phyloP scores from a whole-genome alignment of 2,113 vertebrate genomes.

The Myiopsitta monachus region DNA sequence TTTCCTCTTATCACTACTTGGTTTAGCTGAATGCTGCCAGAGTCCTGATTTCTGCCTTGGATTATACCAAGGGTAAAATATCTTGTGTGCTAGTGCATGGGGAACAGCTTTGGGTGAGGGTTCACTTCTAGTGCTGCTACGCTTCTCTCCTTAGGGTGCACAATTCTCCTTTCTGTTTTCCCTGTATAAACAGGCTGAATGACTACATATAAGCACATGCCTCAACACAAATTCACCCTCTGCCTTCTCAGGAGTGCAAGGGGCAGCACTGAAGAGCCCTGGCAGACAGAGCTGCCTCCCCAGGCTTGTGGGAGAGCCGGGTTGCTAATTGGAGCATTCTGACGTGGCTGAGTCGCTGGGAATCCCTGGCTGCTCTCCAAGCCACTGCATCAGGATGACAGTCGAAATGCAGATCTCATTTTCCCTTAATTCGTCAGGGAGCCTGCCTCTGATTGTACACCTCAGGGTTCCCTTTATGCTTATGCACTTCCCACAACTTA shows the following conservation, averaged over 20 bases:
- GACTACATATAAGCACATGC: accelerated
- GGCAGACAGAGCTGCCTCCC: not conserved
- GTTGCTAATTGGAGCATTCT: not conserved
- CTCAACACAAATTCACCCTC: not conserved
- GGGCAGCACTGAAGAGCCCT: not conserved
- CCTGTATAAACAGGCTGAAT: not conserved
- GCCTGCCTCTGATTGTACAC: not conserved
- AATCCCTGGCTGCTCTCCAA: not conserved
- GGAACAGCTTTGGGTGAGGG: not conserved
- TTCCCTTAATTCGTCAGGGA: not conserved
- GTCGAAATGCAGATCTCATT: not conserved
- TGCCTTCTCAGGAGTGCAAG: not conserved
- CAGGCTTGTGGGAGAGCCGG: not conserved
- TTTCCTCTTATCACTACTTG: not conserved
- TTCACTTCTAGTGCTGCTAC: not conserved
- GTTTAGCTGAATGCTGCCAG: not conserved
- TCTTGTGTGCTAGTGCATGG: not conserved
- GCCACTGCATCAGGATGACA: not conserved
- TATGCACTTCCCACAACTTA: not conserved
- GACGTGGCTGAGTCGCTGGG: not conserved
- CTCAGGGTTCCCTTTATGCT: not conserved
- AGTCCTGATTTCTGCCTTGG: not conserved
- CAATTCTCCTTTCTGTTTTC: not conserved
- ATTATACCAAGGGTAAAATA: not conserved
- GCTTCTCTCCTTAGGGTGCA: not conserved